Conservation (phyloP, 2,888 invertebrate genomes). For the Thalpophila matura region DNA sequence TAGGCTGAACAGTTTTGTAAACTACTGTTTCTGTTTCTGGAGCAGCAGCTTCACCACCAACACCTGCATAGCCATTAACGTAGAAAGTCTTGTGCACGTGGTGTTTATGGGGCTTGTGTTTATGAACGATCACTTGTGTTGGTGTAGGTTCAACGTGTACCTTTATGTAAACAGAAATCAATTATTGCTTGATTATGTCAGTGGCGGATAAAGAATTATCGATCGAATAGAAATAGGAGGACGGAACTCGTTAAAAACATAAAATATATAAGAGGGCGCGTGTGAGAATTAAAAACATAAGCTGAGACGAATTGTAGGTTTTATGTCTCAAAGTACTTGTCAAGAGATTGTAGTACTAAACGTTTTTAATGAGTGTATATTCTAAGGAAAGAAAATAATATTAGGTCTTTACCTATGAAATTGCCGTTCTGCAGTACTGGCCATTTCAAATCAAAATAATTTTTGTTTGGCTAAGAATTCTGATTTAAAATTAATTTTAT, state of each 20-base stretch:
- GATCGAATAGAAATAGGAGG: too few relatives aligned
- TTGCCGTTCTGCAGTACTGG: too few relatives aligned
- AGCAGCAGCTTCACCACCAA: constrained; percentile 63
- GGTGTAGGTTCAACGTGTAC: constrained; percentile 75
- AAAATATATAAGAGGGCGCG: background rate
- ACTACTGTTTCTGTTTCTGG: constrained; percentile 59
- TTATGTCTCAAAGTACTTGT: background rate
- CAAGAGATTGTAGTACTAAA: background rate
- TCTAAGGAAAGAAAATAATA: background rate
- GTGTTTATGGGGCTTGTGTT: constrained; percentile 79
- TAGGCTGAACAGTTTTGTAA: constrained; percentile 65
- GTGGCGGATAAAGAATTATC: too few relatives aligned
- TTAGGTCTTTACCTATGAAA: too few relatives aligned
- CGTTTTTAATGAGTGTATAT: background rate
- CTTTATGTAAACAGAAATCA: constrained; percentile 60
- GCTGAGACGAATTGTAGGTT: background rate
- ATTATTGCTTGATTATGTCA: background rate
- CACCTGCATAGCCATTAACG: constrained; percentile 79
- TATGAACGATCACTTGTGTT: constrained; percentile 70
- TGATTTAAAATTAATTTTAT: too few relatives aligned
- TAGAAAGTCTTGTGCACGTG: constrained; percentile 78
- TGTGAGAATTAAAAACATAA: background rate
- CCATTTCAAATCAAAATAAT: too few relatives aligned
- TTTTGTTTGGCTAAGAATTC: too few relatives aligned
- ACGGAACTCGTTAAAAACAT: background rate